Evolutionary conservation across 2,113 vertebrate species (phyloP).

Genomic region (Lichenostomus cassidix): DNA sequence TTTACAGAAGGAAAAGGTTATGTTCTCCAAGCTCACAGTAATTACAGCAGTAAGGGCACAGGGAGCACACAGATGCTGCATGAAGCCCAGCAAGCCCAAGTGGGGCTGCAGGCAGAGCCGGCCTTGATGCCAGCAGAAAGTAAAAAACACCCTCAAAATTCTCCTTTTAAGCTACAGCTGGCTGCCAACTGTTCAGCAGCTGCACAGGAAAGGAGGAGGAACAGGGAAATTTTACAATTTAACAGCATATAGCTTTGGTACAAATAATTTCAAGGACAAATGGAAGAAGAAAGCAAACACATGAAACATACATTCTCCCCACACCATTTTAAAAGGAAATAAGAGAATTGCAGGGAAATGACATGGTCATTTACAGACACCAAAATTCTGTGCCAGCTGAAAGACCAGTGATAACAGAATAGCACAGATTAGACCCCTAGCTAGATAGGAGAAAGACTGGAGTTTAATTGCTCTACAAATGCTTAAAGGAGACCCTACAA

Average conservation of each 20-base stretch:
- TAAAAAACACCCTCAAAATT: neutral
- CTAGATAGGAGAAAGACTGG: neutral
- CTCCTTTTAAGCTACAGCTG: slow-evolving; percentile 12
- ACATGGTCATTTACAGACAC: neutral
- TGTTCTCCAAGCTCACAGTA: neutral
- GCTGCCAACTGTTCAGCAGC: neutral
- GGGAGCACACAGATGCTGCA: neutral
- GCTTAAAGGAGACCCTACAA: neutral
- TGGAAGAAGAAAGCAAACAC: neutral
- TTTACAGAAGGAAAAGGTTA: neutral
- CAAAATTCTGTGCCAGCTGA: neutral
- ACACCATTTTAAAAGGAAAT: neutral
- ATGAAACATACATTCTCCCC: neutral
- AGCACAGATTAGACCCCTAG: neutral
- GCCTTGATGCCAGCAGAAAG: neutral
- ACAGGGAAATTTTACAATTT: neutral
- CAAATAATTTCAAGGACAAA: neutral
- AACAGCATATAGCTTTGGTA: neutral
- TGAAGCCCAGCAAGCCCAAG: neutral
- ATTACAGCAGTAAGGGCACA: neutral
- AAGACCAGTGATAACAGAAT: neutral
- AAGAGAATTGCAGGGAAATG: neutral
- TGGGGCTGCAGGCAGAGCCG: neutral
- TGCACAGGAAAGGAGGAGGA: neutral
- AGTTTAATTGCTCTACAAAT: neutral